These are phyloP conservation scores for Drosophila ohnishii DNA, from an alignment of 1,140 invertebrate species.

Conservation along the genomic window DNA sequence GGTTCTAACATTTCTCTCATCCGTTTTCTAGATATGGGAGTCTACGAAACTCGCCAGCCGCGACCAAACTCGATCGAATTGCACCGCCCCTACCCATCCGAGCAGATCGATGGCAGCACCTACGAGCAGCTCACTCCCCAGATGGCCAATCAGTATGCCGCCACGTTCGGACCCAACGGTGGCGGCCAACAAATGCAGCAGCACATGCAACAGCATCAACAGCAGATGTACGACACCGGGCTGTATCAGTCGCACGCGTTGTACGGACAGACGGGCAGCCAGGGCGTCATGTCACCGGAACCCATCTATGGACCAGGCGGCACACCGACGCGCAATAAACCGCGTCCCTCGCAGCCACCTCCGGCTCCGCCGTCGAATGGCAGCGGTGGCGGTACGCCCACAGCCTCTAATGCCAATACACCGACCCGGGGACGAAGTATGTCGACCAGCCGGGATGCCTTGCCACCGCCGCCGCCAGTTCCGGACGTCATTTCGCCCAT, in stretches of 20 bases:
- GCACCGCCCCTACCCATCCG: slow-evolving; percentile 86
- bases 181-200: slow-evolving; percentile 49
- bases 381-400: slow-evolving; percentile 88
- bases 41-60: slow-evolving; percentile 85
- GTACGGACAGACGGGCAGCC: slow-evolving; percentile 82
- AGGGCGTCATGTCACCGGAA: slow-evolving; percentile 83
- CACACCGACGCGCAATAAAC: slow-evolving; percentile 85
- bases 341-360: slow-evolving; percentile 92
- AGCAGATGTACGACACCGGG: slow-evolving; percentile 75
- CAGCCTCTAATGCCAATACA: slow-evolving; percentile 87
- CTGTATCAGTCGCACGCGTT: slow-evolving; percentile 81
- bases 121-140: slow-evolving; percentile 78
- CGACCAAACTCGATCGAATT: slow-evolving; percentile 91
- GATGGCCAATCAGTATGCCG: slow-evolving; percentile 61
- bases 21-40: slow-evolving; percentile 75
- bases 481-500: slow-evolving; percentile 85
- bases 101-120: slow-evolving; percentile 84
- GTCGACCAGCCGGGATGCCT: slow-evolving; percentile 87
- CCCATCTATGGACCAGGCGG: slow-evolving; percentile 85
- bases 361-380: slow-evolving; percentile 91
- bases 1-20: slow-evolving; percentile 8
- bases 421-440: slow-evolving; percentile 88
- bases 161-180: slow-evolving; percentile 74
- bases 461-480: slow-evolving; percentile 95
- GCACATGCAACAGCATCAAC: slow-evolving; percentile 61